phyloP scores from a whole-genome alignment of 2,797 vertebrate species.

The Tragelaphus oryx region DNA sequence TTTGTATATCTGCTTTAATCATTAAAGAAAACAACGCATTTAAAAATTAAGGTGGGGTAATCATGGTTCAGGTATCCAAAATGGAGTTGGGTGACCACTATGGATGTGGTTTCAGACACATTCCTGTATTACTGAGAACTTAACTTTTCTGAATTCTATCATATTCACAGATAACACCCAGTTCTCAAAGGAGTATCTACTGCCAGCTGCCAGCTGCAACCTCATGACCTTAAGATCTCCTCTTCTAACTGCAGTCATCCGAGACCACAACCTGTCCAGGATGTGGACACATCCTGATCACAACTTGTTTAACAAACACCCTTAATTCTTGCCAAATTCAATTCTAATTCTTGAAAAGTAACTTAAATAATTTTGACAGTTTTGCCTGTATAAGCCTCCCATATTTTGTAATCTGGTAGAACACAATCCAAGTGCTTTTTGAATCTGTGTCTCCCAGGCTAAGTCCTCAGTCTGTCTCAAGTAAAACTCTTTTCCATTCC shows the following conservation, averaged over 20 bases:
- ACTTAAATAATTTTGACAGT: not conserved
- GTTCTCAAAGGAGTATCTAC: not conserved
- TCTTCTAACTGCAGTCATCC: not conserved
- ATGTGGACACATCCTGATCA: too few species aligned
- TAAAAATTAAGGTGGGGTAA: not conserved
- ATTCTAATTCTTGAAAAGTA: not conserved
- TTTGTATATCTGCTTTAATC: not conserved
- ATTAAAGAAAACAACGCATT: not conserved
- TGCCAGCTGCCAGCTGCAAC: not conserved
- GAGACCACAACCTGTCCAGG: not conserved
- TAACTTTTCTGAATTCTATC: not conserved
- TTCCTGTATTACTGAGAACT: not conserved
- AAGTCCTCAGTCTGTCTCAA: not conserved
- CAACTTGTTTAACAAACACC: not conserved
- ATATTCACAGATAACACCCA: not conserved
- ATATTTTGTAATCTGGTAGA: not conserved
- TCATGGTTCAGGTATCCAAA: not conserved
- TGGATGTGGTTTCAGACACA: not conserved
- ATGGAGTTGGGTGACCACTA: not conserved
- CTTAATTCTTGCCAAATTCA: not conserved
- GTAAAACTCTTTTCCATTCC: not conserved
- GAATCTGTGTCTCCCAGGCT: not conserved
- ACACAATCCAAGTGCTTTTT: not conserved
- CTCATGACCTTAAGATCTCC: not conserved
- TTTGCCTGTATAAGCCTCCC: not conserved